Conservation (phyloP, 2,888 invertebrate species). For the Elmis aenea region DNA sequence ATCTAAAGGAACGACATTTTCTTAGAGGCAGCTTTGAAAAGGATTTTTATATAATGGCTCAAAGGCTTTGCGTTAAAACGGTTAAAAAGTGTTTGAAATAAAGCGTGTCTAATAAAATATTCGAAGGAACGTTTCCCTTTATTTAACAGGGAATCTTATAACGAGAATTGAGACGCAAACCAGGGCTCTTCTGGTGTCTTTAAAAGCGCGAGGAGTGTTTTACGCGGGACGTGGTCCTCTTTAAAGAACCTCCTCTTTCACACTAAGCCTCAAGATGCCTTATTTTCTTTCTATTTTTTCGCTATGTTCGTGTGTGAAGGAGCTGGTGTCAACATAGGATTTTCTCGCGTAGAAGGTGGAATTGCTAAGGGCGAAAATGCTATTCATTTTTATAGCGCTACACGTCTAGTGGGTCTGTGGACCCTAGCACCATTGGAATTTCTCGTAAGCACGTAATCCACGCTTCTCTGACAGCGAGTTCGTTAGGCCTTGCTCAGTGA, state of each 20-base stretch:
- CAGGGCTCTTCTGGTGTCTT: conserved; percentile 17
- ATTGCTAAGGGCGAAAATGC: conserved; percentile 30
- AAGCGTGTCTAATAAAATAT: conserved; percentile 39
- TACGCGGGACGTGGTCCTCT: conserved; percentile 28
- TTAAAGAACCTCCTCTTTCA: conserved; percentile 33
- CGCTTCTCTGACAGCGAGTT: conserved; percentile 24
- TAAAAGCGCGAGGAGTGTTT: conserved; percentile 26
- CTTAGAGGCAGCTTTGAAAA: no score
- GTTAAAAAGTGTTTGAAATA: conserved; percentile 37
- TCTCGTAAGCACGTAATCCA: conserved; percentile 29
- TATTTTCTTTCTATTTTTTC: conserved; percentile 39
- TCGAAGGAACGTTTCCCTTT: conserved; percentile 36
- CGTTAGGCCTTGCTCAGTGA: conserved; percentile 29
- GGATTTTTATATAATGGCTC: no score
- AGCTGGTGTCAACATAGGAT: conserved; percentile 41
- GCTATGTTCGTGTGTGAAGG: conserved; percentile 37
- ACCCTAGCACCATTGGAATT: conserved; percentile 29
- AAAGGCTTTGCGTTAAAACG: conserved; percentile 31
- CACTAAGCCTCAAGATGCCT: conserved; percentile 34
- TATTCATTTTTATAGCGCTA: conserved; percentile 36
- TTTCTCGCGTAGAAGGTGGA: conserved; percentile 26
- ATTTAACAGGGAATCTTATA: conserved; percentile 36
- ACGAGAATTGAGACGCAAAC: conserved; percentile 35
- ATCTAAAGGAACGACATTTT: no score
- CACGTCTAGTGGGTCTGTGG: conserved; percentile 20